Evolutionary conservation across 2,888 invertebrate species (phyloP).

Genomic region (Mechanitis mazaeus): DNA sequence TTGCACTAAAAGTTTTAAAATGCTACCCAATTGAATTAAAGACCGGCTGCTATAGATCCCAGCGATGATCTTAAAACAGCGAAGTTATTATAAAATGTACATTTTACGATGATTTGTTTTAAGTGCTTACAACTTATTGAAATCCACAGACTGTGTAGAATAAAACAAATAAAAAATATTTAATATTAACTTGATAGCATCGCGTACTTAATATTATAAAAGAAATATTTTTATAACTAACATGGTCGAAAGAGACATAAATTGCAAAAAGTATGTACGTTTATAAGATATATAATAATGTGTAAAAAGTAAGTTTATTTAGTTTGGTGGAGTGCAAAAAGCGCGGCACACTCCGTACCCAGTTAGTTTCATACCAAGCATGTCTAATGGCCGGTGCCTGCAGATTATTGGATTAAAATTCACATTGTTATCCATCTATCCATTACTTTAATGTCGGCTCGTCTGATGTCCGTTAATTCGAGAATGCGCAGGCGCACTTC

Average conservation of each 20-base stretch:
- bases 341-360: not conserved
- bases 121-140: no score
- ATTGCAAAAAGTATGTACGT: no score
- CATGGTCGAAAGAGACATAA: no score
- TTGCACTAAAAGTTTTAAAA: not conserved
- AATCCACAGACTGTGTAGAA: no score
- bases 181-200: no score
- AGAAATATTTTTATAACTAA: no score
- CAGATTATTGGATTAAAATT: conserved; percentile 7
- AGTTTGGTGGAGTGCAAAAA: not conserved
- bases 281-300: no score
- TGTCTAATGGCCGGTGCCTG: conserved; percentile 8
- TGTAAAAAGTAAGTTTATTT: no score
- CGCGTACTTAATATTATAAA: no score
- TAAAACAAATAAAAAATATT: no score
- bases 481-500: conserved; percentile 9
- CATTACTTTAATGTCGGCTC: conserved; percentile 22
- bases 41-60: not conserved
- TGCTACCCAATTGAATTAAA: not conserved
- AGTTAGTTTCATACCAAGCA: conserved; percentile 7
- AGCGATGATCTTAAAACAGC: not conserved
- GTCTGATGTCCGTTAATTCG: conserved; percentile 27
- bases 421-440: conserved; percentile 10
- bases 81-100: not conserved
- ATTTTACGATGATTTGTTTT: no score